Conservation (phyloP, 2,797 vertebrate species). For the Oreochromis mossambicus region DNA sequence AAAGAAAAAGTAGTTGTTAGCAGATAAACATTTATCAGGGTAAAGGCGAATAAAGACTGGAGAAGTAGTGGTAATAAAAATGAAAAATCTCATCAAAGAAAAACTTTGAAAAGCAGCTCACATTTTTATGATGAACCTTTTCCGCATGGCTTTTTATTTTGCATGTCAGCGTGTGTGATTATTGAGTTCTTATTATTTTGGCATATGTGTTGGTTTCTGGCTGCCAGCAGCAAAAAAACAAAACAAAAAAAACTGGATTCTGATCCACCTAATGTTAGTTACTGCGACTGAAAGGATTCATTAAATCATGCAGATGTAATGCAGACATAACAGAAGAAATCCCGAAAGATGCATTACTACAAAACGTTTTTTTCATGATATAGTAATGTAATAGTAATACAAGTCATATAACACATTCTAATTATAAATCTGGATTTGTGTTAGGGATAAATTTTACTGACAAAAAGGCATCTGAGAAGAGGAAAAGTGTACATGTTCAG, state of each 20-base stretch:
- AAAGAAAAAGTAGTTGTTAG: not conserved
- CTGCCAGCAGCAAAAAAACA: not conserved
- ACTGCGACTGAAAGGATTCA: not conserved
- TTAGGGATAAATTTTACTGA: not conserved
- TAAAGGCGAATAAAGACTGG: not conserved
- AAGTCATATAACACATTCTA: not conserved
- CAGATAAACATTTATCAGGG: not conserved
- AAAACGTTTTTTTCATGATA: not conserved
- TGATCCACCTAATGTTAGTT: not conserved
- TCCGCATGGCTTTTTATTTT: not conserved
- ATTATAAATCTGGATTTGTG: not conserved
- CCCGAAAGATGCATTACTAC: not conserved
- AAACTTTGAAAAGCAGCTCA: not conserved
- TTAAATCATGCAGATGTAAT: not conserved
- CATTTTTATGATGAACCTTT: not conserved
- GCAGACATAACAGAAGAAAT: not conserved
- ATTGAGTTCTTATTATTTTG: not conserved
- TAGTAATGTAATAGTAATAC: not conserved
- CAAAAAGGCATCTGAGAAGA: not conserved
- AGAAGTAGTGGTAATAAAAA: not conserved
- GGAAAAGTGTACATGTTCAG: not conserved
- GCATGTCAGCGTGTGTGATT: not conserved
- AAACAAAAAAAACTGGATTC: fast-evolving
- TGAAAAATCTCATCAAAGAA: not conserved
- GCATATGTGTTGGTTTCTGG: not conserved